A percentile compares a stretch with the other conserved stretches of the same genome.
These are phyloP conservation scores for Acropternis orthonyx DNA, from an alignment of 2,797 vertebrate genomes.

Conservation along the genomic window DNA sequence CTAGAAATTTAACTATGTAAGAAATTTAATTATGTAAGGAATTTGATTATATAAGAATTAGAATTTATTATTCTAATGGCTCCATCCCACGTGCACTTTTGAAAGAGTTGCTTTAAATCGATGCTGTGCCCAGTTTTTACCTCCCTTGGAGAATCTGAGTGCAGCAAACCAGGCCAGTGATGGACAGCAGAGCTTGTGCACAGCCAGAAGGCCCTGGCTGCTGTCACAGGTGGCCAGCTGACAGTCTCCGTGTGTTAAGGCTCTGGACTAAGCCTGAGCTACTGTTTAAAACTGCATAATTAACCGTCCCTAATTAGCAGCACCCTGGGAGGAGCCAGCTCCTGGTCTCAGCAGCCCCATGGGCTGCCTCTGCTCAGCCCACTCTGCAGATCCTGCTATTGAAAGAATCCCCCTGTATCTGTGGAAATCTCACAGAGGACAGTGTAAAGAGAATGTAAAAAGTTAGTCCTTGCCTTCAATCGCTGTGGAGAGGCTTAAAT, in stretches of 20 bases:
- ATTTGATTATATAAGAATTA: background rate
- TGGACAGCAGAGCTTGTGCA: rapidly evolving
- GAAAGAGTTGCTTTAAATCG: background rate
- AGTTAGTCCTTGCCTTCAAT: background rate
- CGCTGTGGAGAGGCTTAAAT: background rate
- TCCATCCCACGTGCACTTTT: background rate
- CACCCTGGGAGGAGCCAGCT: rapidly evolving
- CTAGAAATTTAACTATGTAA: background rate
- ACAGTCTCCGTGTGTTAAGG: rapidly evolving
- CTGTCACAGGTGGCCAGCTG: background rate
- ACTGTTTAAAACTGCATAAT: background rate
- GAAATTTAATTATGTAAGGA: background rate
- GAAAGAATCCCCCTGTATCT: background rate
- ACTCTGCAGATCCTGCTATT: background rate
- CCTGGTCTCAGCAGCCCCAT: rapidly evolving
- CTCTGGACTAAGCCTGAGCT: background rate
- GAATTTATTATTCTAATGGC: background rate
- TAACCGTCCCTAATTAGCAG: background rate
- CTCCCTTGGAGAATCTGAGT: rapidly evolving
- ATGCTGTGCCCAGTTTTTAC: background rate
- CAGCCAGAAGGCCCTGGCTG: background rate
- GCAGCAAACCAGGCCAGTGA: background rate
- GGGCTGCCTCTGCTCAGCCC: background rate
- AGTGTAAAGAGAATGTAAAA: rapidly evolving
- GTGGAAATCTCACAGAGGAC: background rate